phyloP scores from a whole-genome alignment of 2,888 invertebrate species.

The Ectemnius continuus region DNA sequence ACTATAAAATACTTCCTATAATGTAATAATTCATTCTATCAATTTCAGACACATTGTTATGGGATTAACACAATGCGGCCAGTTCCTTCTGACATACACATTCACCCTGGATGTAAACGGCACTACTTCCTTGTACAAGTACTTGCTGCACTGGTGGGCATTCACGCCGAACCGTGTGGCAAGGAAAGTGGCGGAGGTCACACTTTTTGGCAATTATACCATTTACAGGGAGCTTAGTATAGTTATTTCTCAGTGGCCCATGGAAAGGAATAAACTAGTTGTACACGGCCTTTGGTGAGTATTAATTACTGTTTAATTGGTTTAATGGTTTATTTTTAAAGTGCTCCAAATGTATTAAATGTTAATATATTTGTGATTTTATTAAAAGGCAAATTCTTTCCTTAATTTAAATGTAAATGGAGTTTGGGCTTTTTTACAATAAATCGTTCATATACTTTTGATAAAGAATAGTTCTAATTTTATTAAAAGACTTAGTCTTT shows the following conservation, averaged over 20 bases:
- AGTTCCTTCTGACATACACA: conserved; percentile 94
- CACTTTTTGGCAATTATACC: conserved; percentile 81
- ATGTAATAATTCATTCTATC: no score
- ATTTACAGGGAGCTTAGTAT: conserved; percentile 80
- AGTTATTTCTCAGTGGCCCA: conserved; percentile 86
- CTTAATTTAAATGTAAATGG: no score
- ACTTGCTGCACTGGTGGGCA: conserved; percentile 85
- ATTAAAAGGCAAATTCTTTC: no score
- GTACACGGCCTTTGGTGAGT: conserved; percentile 86
- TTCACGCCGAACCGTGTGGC: conserved; percentile 81
- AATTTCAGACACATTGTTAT: conserved; percentile 90
- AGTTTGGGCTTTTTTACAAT: no score
- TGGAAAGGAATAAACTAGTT: conserved; percentile 83
- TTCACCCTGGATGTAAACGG: conserved; percentile 67
- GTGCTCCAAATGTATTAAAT: no score
- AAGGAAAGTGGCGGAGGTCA: conserved; percentile 81
- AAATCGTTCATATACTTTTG: no score
- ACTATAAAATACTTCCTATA: no score
- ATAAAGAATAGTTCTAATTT: no score
- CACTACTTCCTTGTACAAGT: conserved; percentile 77
- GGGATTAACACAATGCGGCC: conserved; percentile 96
- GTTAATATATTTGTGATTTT: no score
- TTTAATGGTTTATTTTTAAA: no score
- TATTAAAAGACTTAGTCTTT: no score
- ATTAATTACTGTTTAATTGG: no score